Percentiles rank a stretch among this genome's conserved stretches.
Evolutionary conservation across 2,113 vertebrate species (phyloP).

Genomic region (Brienomyrus brachyistius): DNA sequence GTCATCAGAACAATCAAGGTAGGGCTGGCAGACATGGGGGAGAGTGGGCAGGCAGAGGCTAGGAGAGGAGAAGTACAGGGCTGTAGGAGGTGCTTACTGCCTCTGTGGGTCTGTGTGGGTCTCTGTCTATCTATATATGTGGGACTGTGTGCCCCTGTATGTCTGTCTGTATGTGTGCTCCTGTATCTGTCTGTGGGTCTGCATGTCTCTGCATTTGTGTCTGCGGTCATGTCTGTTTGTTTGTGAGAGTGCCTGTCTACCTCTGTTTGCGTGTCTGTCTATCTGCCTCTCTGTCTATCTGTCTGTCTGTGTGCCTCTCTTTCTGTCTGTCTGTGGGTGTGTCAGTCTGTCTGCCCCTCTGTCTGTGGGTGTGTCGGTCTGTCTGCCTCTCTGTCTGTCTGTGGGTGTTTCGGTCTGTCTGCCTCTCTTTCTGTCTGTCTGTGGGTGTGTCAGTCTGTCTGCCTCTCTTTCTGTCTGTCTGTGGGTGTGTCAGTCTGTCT

Average conservation of each 20-base stretch:
- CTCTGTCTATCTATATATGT: too few species aligned
- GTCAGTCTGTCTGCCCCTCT: background rate
- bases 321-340: background rate
- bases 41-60: conserved; percentile 39
- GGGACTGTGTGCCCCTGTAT: background rate
- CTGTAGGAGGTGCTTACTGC: background rate
- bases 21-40: conserved; percentile 33
- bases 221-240: background rate
- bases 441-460: too few species aligned
- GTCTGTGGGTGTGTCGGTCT: too few species aligned
- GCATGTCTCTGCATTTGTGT: background rate
- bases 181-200: background rate
- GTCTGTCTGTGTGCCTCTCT: background rate
- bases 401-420: background rate
- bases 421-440: too few species aligned
- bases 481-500: too few species aligned
- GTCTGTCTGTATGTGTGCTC: background rate
- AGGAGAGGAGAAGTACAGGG: conserved; percentile 36
- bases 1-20: conserved; percentile 89
- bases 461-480: too few species aligned
- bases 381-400: background rate
- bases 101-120: background rate
- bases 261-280: background rate
- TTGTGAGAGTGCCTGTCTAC: background rate
- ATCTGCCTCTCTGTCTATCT: background rate